Evolutionary conservation across 2,888 invertebrate genomes (phyloP), one percentile per base, ranked within the genome.

Genomic region (Unio delphinus): DNA sequence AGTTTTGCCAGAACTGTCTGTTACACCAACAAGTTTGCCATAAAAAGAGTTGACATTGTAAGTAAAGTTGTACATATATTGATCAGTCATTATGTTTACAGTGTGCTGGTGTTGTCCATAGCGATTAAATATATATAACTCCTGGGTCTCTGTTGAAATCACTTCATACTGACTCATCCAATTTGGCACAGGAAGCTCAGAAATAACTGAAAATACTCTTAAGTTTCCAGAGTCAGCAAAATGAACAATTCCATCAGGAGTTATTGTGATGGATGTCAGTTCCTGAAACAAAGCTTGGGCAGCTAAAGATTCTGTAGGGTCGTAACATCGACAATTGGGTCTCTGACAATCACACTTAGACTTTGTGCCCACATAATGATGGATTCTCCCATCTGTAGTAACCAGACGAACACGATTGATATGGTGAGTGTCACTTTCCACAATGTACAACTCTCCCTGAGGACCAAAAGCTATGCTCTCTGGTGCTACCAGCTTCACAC

Each of bases 21-120:
- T 96, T 3, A 99, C 97, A 0, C 96, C 95, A 85, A 95, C 96
- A 67, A 99, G 91, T 87, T 96, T 96, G 87, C 98, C 98, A 64
- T 96, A 97, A 88, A 96, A 97, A 0, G 98, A 98, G 88, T 98
- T 98, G 0, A 98, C 96, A 81, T 96, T 97, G 92, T 99, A 99
- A 34, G 97, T 92, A 92, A 99, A 99, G 64, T 96, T 95, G 90
- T 98, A 98, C 88, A 97, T 93, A 7, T 95, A 95, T 90, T 96
- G 96, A 64, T 95, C 96, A n/a, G 98, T 98, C 63, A 98, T 95
- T 73, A 99, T 91, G 90, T 98, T 97, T 89, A 95, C 95, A 3
- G 98, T 98, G 45, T 95, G 95, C 45, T 96, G 95, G 90, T 99
- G 99, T 89, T 98, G 98, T 1, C 99, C 99, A 87, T 96, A 97